Evolutionary conservation across 2,113 vertebrate species (phyloP), one percentile per base, ranked within the genome.

Genomic region (Tyrannus savana): DNA sequence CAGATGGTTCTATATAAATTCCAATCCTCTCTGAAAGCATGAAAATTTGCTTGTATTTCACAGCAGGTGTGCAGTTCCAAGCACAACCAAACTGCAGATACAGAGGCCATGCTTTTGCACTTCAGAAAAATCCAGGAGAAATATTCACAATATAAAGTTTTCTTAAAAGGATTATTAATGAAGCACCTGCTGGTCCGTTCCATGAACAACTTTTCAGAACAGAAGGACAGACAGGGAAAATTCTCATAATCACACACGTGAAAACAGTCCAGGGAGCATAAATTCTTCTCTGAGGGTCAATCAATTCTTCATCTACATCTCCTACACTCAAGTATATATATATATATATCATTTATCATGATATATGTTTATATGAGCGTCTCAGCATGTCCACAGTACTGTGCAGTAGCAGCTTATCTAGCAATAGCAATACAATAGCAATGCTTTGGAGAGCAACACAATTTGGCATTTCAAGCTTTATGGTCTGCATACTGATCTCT

Each of bases 401-500:
- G 12, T 37, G 33, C 16, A 82, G 28, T 2, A 35, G 27, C 64
- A 87, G 10, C 27, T 68, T 75, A 67, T 24, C 3, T 50, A 50
- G 49, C 25, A 50, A 50, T 27, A 50, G 25, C 49, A 50, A 50
- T 7, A 22, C 24, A 27, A 27, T 27, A 27, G 49, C 25, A 27
- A 21, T 53, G 7, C 23, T 82, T 83, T 82, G 35, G 35, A 77
- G 19, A 90, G 52, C 42, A 63, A 58, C 19, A 39, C 27, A 93
- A 39, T 75, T 79, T 95, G 49, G 46, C 62, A 79, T 97, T 98
- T 91, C 81, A 88, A 79, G 55, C 94, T 87, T 82, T 74, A 52
- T 44, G 46, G 8, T 46, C 93, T 93, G 39, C 63, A 88, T 91
- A 28, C 12, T 97, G 86, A 91, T 90, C 64, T 91, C 77, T 85